Base-by-base conservation (phyloP, 2,888 invertebrate genomes). In the Cistogaster globosa region DNA sequence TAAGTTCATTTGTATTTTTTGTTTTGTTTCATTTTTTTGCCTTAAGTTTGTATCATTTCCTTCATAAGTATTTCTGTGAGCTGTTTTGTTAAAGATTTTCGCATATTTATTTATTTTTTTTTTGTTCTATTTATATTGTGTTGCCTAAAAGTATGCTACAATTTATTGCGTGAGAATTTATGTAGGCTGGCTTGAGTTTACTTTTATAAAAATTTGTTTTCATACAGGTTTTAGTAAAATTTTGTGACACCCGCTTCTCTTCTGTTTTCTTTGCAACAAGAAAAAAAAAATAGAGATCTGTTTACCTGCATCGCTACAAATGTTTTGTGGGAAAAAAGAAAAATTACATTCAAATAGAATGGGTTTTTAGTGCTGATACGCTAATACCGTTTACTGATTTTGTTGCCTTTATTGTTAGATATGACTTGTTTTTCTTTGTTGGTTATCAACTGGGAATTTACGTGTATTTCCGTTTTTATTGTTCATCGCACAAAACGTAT, bases 81-180 rank as follows among this genome's bases (percentile, higher is more conserved):
- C 20, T 68, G 32, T 26, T 74, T 14, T 42, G 76, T 65, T 63
- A 7, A 18, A 65, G 51, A 69, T 82, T 82, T 72, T 81, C 81
- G 72, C 74, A 78, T 82, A 85, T 81, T 85, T 82, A 75, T 82
- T 69, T 79, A 57, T 68, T 5, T 32, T 67, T 58, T 42, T 20
- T 22, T 26, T 26, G 26, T 9, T 2, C 42, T 18, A 0, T 11
- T 67, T 53, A 18, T 51, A 11, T 60, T 51, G 26, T 62, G 75
- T 81, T 78, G 78, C 85, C 82, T 79, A 85, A 79, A 85, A 78
- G 32, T 71, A 74, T 82, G 82, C 78, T 82, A 82, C 78, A 82
- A 85, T 85, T 85, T 85, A 85, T 85, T 85, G 85, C 85, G 85
- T 85, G 85, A 78, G 60, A 85, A 78, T 85, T 85, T 78, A 78